Evolutionary conservation across 2,113 vertebrate species (phyloP), one percentile per base, ranked within the genome.

Genomic region (Centropus bengalensis): DNA sequence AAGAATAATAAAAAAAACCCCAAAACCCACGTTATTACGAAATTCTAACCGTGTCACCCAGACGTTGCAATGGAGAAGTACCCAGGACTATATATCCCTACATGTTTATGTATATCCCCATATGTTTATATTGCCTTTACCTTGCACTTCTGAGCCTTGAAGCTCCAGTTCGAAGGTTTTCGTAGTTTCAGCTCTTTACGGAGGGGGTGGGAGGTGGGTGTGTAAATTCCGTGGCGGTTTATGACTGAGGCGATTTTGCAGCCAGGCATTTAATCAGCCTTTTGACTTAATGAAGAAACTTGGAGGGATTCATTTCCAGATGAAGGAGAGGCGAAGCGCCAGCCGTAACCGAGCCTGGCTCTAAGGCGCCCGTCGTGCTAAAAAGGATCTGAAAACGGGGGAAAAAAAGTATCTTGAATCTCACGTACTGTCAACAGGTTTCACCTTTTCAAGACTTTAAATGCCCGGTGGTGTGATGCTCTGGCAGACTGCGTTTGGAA

Each of bases 11-110:
- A 92, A 47, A 51, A 69, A 84, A 23, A 42, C 54, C 45, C 33
- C 60, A 10, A 42, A 79, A 89, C 80, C 82, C 76, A 22, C 67
- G 97, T 98, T 95, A 97, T 97, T 97, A 97, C 76, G 77, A 96
- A 96, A 91, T 42, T 33, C 15, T 78, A 66, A 38, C 42, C 7
- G 77, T 80, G 51, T 80, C 87, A 8, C 67, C 71, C 85, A 69
- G 90, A 14, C 8, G 26, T 78, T 86, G 70, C 44, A 38, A 52
- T 22, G 86, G 26, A 80, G 81, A 8, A 30, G 58, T 9, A 0
- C 13, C 24, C 3, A 69, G 47, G 82, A 45, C 23, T 68, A 16
- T 33, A 2, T 10, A 28, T 13, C 60, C 40, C 30, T 21, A 27
- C 19, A 45, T 45, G 44, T 45, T 45, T 23, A 49, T 68, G 14